Evolutionary conservation across 2,888 invertebrate species (phyloP).

Genomic region (Dromius quadrimaculatus): DNA sequence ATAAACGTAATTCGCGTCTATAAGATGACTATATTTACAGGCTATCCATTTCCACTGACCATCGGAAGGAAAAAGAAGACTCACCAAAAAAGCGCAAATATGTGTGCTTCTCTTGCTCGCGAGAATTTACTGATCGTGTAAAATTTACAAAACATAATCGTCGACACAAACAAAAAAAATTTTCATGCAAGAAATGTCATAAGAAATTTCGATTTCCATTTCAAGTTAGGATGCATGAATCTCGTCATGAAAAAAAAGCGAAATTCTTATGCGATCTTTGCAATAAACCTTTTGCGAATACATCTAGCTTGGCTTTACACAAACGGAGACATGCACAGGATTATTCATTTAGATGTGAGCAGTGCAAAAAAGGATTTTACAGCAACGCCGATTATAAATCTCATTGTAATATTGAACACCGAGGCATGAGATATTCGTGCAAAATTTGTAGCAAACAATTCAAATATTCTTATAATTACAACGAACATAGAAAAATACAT

Average conservation of each 20-base stretch:
- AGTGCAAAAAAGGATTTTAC: constrained; percentile 66
- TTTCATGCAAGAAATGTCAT: constrained; percentile 6
- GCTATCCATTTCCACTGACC: constrained; percentile 5
- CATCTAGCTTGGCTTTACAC: constrained; percentile 11
- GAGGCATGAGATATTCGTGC: constrained; percentile 65
- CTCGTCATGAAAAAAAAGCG: neutral
- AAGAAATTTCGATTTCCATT: constrained; percentile 41
- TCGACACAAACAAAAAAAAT: constrained; percentile 31
- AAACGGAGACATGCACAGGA: constrained; percentile 60
- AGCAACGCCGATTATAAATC: constrained; percentile 65
- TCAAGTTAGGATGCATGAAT: constrained; percentile 36
- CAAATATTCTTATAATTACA: constrained; percentile 65
- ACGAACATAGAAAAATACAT: constrained; percentile 53
- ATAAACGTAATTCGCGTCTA: no score
- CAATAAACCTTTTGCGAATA: constrained; percentile 21
- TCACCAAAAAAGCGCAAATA: constrained; percentile 1
- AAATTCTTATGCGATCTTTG: constrained; percentile 27
- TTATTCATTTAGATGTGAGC: constrained; percentile 64
- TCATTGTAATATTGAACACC: constrained; percentile 65
- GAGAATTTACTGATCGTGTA: constrained; percentile 12
- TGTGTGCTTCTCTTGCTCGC: constrained; percentile 22
- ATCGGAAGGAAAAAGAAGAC: neutral
- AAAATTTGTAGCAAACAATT: constrained; percentile 64
- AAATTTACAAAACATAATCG: constrained; percentile 41
- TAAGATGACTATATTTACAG: constrained; percentile 13